These are phyloP conservation scores for Apis laboriosa DNA, from an alignment of 1,140 invertebrate genomes.

Conservation along the genomic window DNA sequence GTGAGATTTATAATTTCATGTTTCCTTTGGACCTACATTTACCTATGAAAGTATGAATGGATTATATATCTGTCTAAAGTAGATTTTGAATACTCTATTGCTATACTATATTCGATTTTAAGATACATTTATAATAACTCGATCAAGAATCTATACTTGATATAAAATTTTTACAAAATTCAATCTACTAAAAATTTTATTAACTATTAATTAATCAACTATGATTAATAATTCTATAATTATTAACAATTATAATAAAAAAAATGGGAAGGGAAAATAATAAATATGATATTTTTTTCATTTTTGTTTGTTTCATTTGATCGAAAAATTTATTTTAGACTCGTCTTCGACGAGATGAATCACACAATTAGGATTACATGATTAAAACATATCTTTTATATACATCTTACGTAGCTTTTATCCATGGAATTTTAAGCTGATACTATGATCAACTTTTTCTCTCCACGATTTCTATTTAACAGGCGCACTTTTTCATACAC, in stretches of 20 bases:
- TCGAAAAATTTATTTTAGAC: conserved; percentile 32
- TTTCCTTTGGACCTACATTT: too few species aligned
- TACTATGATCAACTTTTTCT: neutral
- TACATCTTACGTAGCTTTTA: conserved; percentile 4
- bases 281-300: neutral
- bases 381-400: conserved; percentile 25
- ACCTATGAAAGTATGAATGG: too few species aligned
- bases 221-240: neutral
- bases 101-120: too few species aligned
- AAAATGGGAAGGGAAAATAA: too few species aligned
- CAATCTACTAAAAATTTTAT: too few species aligned
- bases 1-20: too few species aligned
- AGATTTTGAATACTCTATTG: too few species aligned
- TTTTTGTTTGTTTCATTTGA: neutral
- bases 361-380: conserved; percentile 36
- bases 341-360: conserved; percentile 32
- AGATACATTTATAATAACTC: too few species aligned
- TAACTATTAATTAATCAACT: too few species aligned
- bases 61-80: too few species aligned
- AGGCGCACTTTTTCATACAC: neutral
- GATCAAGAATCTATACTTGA: too few species aligned
- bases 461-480: neutral
- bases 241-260: neutral
- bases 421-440: neutral
- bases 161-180: too few species aligned